Conservation (phyloP, 2,113 vertebrate genomes). For the Elgaria multicarinata region DNA sequence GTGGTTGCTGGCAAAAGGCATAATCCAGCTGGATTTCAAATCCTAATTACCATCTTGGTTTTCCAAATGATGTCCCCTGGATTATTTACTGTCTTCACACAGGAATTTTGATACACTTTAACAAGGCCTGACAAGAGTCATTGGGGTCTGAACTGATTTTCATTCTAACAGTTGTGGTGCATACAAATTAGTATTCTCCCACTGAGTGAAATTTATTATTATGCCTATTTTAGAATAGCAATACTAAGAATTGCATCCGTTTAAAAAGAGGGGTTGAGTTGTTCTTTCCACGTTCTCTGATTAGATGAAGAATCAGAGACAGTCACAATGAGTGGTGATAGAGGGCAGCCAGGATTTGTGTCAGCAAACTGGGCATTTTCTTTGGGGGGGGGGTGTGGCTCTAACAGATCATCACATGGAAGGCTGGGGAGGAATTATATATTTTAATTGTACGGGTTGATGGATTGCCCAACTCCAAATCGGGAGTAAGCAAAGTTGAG, state of each 20-base stretch:
- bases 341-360: background rate
- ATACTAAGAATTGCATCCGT: slow-evolving; percentile 27
- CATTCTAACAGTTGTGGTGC: slow-evolving; percentile 65
- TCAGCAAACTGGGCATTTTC: background rate
- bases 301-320: background rate
- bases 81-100: slow-evolving; percentile 57
- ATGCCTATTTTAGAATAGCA: slow-evolving; percentile 52
- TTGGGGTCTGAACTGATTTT: slow-evolving; percentile 64
- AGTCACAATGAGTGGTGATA: background rate
- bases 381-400: background rate
- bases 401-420: background rate
- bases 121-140: slow-evolving; percentile 67
- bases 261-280: slow-evolving; percentile 24
- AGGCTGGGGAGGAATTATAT: background rate
- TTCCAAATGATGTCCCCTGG: slow-evolving; percentile 46
- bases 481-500: background rate
- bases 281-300: slow-evolving; percentile 31
- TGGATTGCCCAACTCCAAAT: no score
- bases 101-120: slow-evolving; percentile 48
- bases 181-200: slow-evolving; percentile 65
- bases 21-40: slow-evolving; percentile 41
- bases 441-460: background rate
- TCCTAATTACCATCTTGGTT: slow-evolving; percentile 39
- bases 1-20: slow-evolving; percentile 36
- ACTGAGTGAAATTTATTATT: slow-evolving; percentile 57